Conservation (phyloP, 2,113 vertebrate species). For the Campylomormyrus tamandua region DNA sequence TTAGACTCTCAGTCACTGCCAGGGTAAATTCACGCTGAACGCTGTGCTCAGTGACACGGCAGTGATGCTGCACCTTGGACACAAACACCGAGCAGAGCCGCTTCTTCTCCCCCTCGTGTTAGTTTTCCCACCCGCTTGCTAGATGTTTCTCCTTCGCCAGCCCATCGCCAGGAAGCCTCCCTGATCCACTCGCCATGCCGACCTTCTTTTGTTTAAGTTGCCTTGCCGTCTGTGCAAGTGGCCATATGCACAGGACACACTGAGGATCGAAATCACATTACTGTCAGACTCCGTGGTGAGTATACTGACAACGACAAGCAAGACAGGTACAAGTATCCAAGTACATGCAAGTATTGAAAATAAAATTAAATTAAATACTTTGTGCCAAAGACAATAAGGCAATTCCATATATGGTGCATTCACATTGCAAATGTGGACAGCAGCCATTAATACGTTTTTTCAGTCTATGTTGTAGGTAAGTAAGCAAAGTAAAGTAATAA, state of each 20-base stretch:
- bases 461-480: no score
- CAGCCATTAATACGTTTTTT: no score
- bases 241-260: background rate
- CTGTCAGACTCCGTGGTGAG: no score
- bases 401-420: no score
- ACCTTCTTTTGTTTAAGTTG: background rate
- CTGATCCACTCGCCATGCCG: background rate
- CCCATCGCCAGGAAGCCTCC: background rate
- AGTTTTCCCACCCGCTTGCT: background rate
- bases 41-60: background rate
- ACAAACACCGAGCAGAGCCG: background rate
- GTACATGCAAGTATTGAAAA: no score
- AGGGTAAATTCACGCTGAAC: background rate
- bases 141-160: background rate
- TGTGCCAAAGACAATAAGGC: no score
- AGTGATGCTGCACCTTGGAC: background rate
- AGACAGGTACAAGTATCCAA: no score
- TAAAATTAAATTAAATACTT: no score
- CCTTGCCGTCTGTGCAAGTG: background rate
- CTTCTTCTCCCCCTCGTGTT: background rate
- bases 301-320: no score
- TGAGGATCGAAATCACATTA: no score
- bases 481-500: no score
- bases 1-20: background rate
- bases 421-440: no score